Conservation (phyloP, 2,113 vertebrate genomes). For the Oncorhynchus tshawytscha region DNA sequence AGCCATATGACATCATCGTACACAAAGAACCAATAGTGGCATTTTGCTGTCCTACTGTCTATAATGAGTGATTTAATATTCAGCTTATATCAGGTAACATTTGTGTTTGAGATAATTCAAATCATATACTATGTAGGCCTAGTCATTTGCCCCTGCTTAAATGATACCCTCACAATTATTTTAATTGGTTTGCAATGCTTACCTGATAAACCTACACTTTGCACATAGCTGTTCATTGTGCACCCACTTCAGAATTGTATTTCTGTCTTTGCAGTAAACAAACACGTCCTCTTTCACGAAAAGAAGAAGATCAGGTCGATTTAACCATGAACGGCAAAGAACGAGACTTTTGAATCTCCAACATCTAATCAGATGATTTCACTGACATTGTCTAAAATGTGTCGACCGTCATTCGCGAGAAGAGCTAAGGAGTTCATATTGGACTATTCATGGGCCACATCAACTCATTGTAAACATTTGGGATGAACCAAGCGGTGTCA, state of each 20-base stretch:
- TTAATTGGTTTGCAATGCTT: too few relatives aligned
- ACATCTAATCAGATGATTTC: conserved; percentile 15
- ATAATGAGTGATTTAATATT: too few relatives aligned
- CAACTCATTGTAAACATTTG: neutral
- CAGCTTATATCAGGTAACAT: too few relatives aligned
- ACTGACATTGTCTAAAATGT: neutral
- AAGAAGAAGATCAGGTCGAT: conserved; percentile 92
- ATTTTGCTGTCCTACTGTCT: too few relatives aligned
- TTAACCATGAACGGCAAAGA: conserved; percentile 52
- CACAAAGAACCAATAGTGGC: too few relatives aligned
- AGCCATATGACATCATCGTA: too few relatives aligned
- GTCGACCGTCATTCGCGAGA: neutral
- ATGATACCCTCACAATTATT: too few relatives aligned
- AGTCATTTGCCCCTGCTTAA: too few relatives aligned
- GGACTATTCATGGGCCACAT: neutral
- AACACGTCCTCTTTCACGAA: conserved; percentile 91
- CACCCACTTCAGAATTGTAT: neutral
- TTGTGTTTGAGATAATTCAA: too few relatives aligned
- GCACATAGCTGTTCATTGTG: neutral
- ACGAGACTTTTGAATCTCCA: conserved; percentile 12
- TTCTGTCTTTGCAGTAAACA: conserved; percentile 78
- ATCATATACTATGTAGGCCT: too few relatives aligned
- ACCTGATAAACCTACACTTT: too few relatives aligned
- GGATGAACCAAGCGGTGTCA: neutral
- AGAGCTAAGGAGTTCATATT: neutral